Base-by-base conservation (phyloP, 2,113 vertebrate species). In the Rhinichthys klamathensis region DNA sequence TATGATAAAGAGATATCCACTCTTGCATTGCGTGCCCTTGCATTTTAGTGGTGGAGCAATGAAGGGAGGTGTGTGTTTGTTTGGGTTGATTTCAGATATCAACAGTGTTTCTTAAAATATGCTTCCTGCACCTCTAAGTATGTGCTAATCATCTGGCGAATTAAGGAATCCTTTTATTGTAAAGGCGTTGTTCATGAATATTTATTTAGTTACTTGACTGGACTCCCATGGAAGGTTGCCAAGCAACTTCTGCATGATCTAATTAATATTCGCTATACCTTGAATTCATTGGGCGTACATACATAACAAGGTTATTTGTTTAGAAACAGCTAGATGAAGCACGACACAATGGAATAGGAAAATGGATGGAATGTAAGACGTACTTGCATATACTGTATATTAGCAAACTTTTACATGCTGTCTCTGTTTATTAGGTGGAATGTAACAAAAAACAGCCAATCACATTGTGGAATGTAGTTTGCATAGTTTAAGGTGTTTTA, bases 121-220 rank as follows among this genome's bases (percentile, higher is more conserved):
- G 15, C 49, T 51, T 51, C 16, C 15, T 51, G 1, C 7, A 8
- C 18, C 18, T 56, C 21, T 23, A 23, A 56, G 7, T 51, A 51
- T 54, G 46, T 76, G 46, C 44, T 75, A 75, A 75, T 51, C 44
- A 75, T 18, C 74, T 76, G 74, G 15, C 1, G 4, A 76, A 54
- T 76, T 54, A 21, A 54, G 15, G 49, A 27, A 76, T 5, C 25
- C 1, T 54, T 27, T 32, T 76, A 54, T 76, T 54, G 25, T 18
- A 76, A 54, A 76, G n/a, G 25, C 1, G 6, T 32, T 15, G 27
- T 51, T 54, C n/a, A 32, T 76, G 46, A 76, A 32, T 76, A 54
- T 76, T 54, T 54, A 54, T 76, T 51, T 54, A 54, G 25, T 76
- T 54, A 18, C 44, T 51, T 49, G 15, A 27, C 27, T 76, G 49